These are phyloP conservation scores for Trachemys scripta DNA, from an alignment of 2,113 vertebrate genomes.

Conservation along the genomic window DNA sequence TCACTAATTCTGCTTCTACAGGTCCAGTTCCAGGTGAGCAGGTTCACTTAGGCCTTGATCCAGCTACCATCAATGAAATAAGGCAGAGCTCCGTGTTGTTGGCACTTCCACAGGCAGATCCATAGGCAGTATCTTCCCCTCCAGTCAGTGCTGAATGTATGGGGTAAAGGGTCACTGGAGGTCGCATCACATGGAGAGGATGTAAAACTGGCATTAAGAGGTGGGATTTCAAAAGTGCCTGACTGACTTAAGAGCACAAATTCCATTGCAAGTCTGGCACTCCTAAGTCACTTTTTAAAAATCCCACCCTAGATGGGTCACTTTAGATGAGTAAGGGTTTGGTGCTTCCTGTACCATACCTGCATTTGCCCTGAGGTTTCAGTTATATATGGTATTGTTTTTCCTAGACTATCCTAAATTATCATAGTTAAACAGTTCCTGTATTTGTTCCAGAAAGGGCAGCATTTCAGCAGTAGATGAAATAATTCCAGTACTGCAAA, in stretches of 20 bases:
- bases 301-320: background rate
- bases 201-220: background rate
- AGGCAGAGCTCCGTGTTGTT: conserved; percentile 13
- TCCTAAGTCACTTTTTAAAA: background rate
- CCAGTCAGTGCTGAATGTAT: background rate
- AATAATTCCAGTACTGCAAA: background rate
- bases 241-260: background rate
- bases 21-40: background rate
- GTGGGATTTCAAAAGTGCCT: background rate
- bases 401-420: background rate
- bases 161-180: background rate
- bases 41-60: conserved; percentile 14
- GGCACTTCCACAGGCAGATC: conserved; percentile 12
- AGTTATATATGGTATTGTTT: background rate
- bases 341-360: background rate
- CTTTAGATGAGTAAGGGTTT: background rate
- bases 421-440: background rate
- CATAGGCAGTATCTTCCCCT: conserved; percentile 9
- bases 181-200: conserved; percentile 20
- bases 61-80: conserved; percentile 13
- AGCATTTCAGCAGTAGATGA: background rate
- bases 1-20: conserved; percentile 17
- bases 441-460: background rate
- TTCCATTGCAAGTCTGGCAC: background rate
- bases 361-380: background rate